Evolutionary conservation across 2,797 vertebrate species (phyloP), one percentile per base, ranked within the genome.

Genomic region (Chrysolophus pictus): DNA sequence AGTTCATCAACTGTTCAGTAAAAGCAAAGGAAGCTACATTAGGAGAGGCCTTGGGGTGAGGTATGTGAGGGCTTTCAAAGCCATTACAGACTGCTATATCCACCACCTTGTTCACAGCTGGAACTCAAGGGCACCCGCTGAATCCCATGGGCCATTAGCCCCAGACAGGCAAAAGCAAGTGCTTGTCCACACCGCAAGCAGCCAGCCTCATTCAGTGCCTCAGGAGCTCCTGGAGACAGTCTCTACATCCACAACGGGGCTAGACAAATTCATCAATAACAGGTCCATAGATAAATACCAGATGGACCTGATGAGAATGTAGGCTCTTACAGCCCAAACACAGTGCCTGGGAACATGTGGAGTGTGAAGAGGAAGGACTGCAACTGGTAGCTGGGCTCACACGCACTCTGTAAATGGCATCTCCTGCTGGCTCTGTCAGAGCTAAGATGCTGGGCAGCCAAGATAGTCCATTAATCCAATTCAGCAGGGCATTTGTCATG

Each of bases 161-260:
- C 28, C 46, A 44, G 77, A 18, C 16, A 56, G 23, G 29, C 24
- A 63, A 46, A 65, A 80, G 15, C 12, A 26, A 33, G 6, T 10
- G 28, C 26, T 29, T 39, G n/a, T 51, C 46, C 11, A 56, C 10
- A 26, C 26, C 0, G 3, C 10, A 26, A 51, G 41, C 33, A 15
- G 56, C 9, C 46, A 55, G 35, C 42, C 44, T 73, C 9, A 9
- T 42, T 70, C 22, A 4, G 42, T 60, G 47, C 15, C 3, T 77
- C 19, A 1, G 59, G 44, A 60, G 41, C 24, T 28, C 0, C 0
- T 8, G 28, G 8, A 31, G 16, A 9, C 17, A 33, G 33, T 39
- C 56, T 51, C 35, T 22, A 51, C 21, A 35, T 62, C 49, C 37
- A 59, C 41, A 86, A 74, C 44, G 3, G 9, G 41, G 3, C 16